These are phyloP conservation scores for Neoarius graeffei DNA, from an alignment of 2,113 vertebrate genomes.

Conservation along the genomic window DNA sequence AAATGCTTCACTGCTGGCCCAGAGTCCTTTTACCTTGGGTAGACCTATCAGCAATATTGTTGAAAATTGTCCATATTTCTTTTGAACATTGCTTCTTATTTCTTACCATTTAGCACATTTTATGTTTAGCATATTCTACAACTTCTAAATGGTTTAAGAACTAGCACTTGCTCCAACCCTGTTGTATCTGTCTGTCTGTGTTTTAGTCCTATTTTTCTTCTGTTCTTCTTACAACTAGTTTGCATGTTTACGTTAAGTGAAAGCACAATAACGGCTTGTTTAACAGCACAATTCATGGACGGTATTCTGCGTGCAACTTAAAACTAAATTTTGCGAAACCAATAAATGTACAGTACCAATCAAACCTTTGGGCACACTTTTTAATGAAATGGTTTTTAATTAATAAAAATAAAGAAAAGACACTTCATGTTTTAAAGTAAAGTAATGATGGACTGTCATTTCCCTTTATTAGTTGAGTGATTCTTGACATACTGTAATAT, in stretches of 20 bases:
- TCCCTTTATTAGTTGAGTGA: no score
- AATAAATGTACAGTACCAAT: not conserved
- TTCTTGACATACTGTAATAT: no score
- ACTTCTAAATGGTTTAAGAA: not conserved
- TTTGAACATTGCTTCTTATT: not conserved
- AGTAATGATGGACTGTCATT: no score
- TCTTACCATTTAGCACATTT: not conserved
- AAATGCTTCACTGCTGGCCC: constrained; percentile 39
- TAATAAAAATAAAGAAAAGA: no score
- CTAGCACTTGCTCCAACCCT: not conserved
- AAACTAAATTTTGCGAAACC: not conserved
- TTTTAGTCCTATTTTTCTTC: not conserved
- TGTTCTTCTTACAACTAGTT: not conserved
- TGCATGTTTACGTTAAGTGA: not conserved
- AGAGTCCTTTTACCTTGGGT: constrained; percentile 55
- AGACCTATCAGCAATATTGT: constrained; percentile 47
- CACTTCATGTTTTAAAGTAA: no score
- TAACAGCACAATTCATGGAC: not conserved
- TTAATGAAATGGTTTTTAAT: no score
- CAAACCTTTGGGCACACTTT: no score
- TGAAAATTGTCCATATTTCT: not conserved
- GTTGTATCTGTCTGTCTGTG: not conserved
- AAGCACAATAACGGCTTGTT: not conserved
- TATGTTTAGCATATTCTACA: not conserved
- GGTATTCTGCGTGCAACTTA: not conserved